Evolutionary conservation across 2,113 vertebrate species (phyloP), one percentile per base, ranked within the genome.

Genomic region (Bolborhynchus lineola): DNA sequence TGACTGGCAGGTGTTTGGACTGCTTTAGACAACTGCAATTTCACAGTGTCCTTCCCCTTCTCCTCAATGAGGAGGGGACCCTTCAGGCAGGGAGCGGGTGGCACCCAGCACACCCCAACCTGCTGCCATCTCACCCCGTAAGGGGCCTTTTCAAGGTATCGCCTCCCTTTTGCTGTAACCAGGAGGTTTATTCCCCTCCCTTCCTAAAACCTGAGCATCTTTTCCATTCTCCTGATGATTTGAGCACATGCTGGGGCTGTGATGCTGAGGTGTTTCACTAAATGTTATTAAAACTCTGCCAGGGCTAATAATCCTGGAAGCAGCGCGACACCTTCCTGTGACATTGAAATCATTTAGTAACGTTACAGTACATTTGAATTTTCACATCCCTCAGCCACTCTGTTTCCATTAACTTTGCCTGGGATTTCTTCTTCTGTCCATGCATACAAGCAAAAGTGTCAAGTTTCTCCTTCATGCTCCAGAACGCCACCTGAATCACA

Each of bases 381-480:
- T 79, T 13, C 6, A 94, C 41, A 2, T 95, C 42, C 62, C 94
- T 98, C 98, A 97, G 93, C 96, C 29, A 35, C 96, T 97, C 95
- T 72, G 90, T 97, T 98, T 94, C 97, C 97, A 98, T 98, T 98
- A 98, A 96, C 97, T 96, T 97, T 64, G 88, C 95, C 87, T 89
- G 92, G 97, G 97, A 98, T 98, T 93, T 96, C 97, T 93, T 96
- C 97, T 97, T 77, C 49, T 49, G 90, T 95, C 96, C 33, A 7
- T n/a, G 70, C 92, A 80, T 90, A 95, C 95, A 85, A 96, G 92
- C 92, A 14, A 50, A 92, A 96, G 97, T 93, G 95, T 97, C 95
- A 81, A 93, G 95, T 97, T 98, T 98, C 98, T 97, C 98, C 98
- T 98, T 98, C 98, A 98, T 98, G 98, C 97, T 98, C 62, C 82